These are phyloP conservation scores for Cheumatopsyche charites DNA, from an alignment of 1,140 invertebrate genomes.

Conservation along the genomic window DNA sequence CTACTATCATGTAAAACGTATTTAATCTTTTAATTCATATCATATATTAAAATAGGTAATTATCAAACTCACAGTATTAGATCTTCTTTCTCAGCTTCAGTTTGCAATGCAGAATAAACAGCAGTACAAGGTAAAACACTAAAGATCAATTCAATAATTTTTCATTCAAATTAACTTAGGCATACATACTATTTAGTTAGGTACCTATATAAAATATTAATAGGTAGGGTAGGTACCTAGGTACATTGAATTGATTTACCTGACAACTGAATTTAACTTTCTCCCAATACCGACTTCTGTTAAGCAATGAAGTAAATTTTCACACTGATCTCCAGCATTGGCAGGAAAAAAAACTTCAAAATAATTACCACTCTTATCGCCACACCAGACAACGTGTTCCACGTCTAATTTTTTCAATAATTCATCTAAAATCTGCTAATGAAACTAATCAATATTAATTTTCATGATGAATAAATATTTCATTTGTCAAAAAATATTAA, in stretches of 20 bases:
- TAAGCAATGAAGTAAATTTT: conserved; percentile 73
- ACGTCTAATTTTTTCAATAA: conserved; percentile 69
- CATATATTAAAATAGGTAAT: conserved; percentile 9
- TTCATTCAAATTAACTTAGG: background rate
- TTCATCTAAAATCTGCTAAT: conserved; percentile 66
- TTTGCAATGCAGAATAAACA: conserved; percentile 59
- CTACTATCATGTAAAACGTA: too few species aligned
- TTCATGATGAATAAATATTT: background rate
- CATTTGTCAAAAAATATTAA: too few species aligned
- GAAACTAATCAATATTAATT: background rate
- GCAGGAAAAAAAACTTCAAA: conserved; percentile 74
- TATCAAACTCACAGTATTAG: conserved; percentile 54
- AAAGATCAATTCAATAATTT: conserved; percentile 44
- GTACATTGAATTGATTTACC: too few species aligned
- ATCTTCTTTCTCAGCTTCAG: conserved; percentile 57
- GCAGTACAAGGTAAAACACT: conserved; percentile 67
- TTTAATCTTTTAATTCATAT: too few species aligned
- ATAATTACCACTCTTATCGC: conserved; percentile 69
- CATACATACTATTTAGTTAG: too few species aligned
- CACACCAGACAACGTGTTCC: conserved; percentile 72
- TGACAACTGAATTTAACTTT: conserved; percentile 72
- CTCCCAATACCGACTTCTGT: conserved; percentile 73
- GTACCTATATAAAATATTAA: too few species aligned
- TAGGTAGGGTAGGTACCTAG: too few species aligned
- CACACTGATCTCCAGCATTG: conserved; percentile 70